Evolutionary conservation across 2,113 vertebrate genomes (phyloP).

Genomic region (Archocentrus centrarchus): DNA sequence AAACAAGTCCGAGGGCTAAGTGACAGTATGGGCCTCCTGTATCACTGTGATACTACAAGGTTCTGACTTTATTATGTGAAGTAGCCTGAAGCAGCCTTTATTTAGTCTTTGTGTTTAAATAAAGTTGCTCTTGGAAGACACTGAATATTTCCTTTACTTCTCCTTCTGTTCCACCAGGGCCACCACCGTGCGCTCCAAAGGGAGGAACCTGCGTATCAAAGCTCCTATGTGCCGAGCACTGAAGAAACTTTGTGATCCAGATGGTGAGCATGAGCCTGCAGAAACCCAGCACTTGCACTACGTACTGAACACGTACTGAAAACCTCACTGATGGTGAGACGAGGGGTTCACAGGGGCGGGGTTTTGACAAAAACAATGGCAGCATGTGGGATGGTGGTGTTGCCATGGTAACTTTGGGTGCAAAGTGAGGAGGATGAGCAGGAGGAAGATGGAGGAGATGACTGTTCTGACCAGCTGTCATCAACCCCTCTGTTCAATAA

Average conservation of each 20-base stretch:
- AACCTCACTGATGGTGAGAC: background rate
- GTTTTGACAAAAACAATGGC: constrained; percentile 57
- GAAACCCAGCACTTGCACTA: background rate
- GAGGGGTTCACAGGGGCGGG: constrained; percentile 34
- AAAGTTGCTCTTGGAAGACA: no score
- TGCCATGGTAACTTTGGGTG: constrained; percentile 69
- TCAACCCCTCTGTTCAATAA: background rate
- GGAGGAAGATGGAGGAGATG: constrained; percentile 38
- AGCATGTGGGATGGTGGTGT: constrained; percentile 65
- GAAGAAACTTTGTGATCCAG: constrained; percentile 98
- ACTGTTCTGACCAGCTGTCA: constrained; percentile 21
- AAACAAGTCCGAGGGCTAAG: background rate
- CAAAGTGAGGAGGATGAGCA: constrained; percentile 52
- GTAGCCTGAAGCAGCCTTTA: background rate
- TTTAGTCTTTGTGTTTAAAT: background rate
- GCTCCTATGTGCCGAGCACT: constrained; percentile 97
- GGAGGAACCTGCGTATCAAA: constrained; percentile 96
- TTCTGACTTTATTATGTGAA: background rate
- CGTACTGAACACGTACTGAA: background rate
- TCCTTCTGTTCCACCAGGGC: constrained; percentile 80
- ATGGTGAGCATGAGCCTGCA: constrained; percentile 82
- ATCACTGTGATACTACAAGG: background rate
- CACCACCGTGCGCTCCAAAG: constrained; percentile 97
- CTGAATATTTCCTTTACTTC: no score
- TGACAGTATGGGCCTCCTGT: background rate